Base-by-base conservation (phyloP, 2,888 invertebrate genomes). In the Drosophila anceps region DNA sequence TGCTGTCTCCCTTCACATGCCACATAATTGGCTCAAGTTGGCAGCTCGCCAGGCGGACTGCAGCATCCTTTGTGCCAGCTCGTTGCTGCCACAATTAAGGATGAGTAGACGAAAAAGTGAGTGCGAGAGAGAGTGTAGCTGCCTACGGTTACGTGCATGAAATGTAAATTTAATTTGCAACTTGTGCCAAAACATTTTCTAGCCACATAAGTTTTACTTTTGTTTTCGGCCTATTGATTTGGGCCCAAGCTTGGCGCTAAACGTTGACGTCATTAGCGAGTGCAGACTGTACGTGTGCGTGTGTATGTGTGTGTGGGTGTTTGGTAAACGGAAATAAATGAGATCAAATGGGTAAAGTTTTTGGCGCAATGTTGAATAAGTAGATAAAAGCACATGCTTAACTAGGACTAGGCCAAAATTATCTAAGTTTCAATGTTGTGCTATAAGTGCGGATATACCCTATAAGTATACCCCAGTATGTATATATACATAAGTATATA, bases 131-230 rank as follows among this genome's bases (percentile, higher is more conserved):
- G 29, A 10, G 20, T 0, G 12, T 4, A 1, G 13, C 10, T 15
- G 48, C 55, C 60, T 39, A 39, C 31, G 50, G 76, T 58, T 87
- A 84, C 89, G 88, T 89, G 84, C 81, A 88, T 80, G 81, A 88
- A 84, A 84, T 84, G 85, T 88, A 88, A 84, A 84, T 89, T 89
- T 88, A 80, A 82, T 84, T 84, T 82, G 88, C 83, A 84, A 82
- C 88, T 89, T 84, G 73, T 84, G 88, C 85, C 80, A 88, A 82
- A 81, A 67, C 20, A 43, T 29, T 31, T 53, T 33, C 29, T 39
- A 64, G 72, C 55, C 68, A 60, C 72, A 76, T 59, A 69, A 67
- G 64, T 72, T 75, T 48, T 50, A 15, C 63, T 66, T 65, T 69
- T 73, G 63, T 65, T 63, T 63, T 43, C 65, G 57, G 73, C 63